Evolutionary conservation across 2,113 vertebrate genomes (phyloP), one percentile per base, ranked within the genome.

Genomic region (Eurypyga helias): DNA sequence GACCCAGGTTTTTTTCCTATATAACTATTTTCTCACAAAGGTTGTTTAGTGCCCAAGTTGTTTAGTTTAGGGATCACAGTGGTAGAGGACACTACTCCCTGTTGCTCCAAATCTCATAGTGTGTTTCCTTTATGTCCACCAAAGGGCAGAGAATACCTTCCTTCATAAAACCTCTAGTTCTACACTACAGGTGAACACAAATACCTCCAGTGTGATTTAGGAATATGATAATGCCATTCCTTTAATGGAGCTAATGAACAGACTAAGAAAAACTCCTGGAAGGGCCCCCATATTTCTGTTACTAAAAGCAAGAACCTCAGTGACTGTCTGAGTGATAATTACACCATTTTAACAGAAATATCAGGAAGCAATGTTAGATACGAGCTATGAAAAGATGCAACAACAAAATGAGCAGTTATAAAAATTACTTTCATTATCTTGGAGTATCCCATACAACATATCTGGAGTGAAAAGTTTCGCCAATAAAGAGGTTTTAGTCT

Each of bases 341-440:
- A 26, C 9, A 29, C 2, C 1, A 13, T 49, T 58, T 41, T 51
- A 78, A 66, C 21, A 52, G 20, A 31, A 21, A 17, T 16, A 2
- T 54, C 36, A 93, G 51, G 70, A 83, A 73, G 2, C 2, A 62
- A 17, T n/a, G 8, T 7, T 28, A 81, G 5, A 2, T 23, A 4
- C 11, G 24, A 69, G 21, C 7, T n/a, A 34, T 29, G 21, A 87
- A 83, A 72, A 60, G 2, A 69, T 46, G 17, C 4, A 60, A 43
- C 4, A 60, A 45, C 0, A 5, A 8, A 41, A 31, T 10, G 19
- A 83, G 2, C 6, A 83, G 9, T 45, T 34, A 33, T 49, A 79
- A 64, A 17, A 45, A 52, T 33, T 2, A 8, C 7, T 48, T 8
- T 26, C 0, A 0, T 76, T 85, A 75, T 12, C 15, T 20, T 79